A percentile compares a stretch with the other conserved stretches of the same genome.
Evolutionary conservation across 2,113 vertebrate species (phyloP).

Genomic region (Tympanuchus pallidicinctus): DNA sequence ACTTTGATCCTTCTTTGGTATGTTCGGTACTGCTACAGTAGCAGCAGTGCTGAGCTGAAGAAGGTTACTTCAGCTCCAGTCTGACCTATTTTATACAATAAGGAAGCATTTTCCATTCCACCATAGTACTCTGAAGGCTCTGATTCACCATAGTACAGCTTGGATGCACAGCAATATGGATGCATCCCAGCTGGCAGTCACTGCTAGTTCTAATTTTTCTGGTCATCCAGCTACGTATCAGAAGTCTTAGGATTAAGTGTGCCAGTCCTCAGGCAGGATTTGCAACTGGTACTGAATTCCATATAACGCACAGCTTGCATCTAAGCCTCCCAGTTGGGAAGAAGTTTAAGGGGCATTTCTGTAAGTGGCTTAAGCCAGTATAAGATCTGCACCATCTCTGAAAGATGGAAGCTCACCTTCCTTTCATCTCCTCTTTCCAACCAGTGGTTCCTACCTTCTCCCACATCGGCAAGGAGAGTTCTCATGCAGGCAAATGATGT

Average conservation of each 20-base stretch:
- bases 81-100: not conserved
- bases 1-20: not conserved
- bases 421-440: not conserved
- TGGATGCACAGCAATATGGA: not conserved
- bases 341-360: not conserved
- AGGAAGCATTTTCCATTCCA: not conserved
- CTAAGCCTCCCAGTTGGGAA: not conserved
- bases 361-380: not conserved
- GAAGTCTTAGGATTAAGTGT: not conserved
- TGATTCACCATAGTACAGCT: not conserved
- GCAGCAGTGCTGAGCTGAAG: not conserved
- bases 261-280: not conserved
- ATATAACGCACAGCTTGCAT: not conserved
- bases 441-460: not conserved
- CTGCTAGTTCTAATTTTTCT: not conserved
- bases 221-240: not conserved
- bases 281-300: not conserved
- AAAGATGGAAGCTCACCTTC: not conserved
- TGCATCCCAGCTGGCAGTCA: not conserved
- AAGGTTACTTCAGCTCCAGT: not conserved
- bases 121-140: not conserved
- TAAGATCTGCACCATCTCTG: not conserved
- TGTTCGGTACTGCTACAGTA: not conserved
- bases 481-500: accelerated
- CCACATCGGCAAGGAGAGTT: not conserved